These are phyloP conservation scores for Hafferia zeledoni DNA, from an alignment of 2,797 vertebrate species.

Conservation along the genomic window DNA sequence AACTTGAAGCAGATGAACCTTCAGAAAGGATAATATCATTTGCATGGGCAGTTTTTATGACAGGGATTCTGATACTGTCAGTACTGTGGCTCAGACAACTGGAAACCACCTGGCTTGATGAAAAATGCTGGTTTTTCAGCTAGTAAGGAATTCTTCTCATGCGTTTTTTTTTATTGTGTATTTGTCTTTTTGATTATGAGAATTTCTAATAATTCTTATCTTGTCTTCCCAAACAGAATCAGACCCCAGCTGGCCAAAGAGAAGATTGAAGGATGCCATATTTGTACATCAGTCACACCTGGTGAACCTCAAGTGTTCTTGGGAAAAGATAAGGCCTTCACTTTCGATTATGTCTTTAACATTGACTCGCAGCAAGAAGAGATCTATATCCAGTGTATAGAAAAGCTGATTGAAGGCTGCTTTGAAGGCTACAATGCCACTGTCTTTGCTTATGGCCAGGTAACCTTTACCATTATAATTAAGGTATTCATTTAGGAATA, in stretches of 20 bases:
- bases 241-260: conserved; percentile 96
- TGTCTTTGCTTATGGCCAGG: conserved; percentile 96
- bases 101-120: background rate
- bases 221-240: conserved; percentile 79
- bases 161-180: background rate
- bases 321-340: conserved; percentile 98
- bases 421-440: conserved; percentile 98
- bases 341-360: conserved; percentile 94
- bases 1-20: background rate
- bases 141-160: background rate
- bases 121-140: background rate
- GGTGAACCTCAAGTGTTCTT: conserved; percentile 96
- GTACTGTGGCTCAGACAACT: background rate
- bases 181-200: background rate
- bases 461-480: conserved; percentile 54
- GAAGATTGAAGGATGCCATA: conserved; percentile 97
- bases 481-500: background rate
- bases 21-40: background rate
- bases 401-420: conserved; percentile 94
- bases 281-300: conserved; percentile 93
- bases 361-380: conserved; percentile 90
- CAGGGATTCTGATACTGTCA: background rate
- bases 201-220: background rate
- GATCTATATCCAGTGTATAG: conserved; percentile 90
- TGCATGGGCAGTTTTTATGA: background rate